Evolutionary conservation across 2,888 invertebrate genomes (phyloP).

Genomic region (Laothoe populi): DNA sequence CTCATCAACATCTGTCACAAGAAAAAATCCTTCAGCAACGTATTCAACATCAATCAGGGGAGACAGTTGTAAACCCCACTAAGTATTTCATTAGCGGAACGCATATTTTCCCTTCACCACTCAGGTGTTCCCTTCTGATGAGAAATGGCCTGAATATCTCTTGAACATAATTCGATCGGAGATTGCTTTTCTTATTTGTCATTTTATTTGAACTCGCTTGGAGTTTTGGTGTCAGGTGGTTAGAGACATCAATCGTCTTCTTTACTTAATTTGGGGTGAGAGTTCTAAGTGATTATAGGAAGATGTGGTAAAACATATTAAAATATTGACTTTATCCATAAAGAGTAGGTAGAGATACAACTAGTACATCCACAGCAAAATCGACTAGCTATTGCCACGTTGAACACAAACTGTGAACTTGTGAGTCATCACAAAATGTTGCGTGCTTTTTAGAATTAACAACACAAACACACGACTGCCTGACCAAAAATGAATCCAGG

Average conservation of each 20-base stretch:
- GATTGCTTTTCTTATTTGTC: constrained; percentile 49
- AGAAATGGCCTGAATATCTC: constrained; percentile 50
- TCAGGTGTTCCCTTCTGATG: constrained; percentile 53
- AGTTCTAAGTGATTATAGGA: too few relatives aligned
- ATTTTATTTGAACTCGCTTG: constrained; percentile 20
- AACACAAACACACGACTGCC: too few relatives aligned
- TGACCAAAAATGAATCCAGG: too few relatives aligned
- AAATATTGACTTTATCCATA: too few relatives aligned
- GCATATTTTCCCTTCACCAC: constrained; percentile 55
- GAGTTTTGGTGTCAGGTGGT: background rate
- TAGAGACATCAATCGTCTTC: background rate
- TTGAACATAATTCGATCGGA: constrained; percentile 47
- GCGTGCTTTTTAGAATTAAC: too few relatives aligned
- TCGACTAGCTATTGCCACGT: too few relatives aligned
- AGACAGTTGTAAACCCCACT: constrained; percentile 61
- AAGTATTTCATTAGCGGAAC: constrained; percentile 65
- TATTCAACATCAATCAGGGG: constrained; percentile 58
- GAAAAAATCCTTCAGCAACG: constrained; percentile 33
- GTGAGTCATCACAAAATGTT: too few relatives aligned
- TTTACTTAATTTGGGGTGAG: background rate
- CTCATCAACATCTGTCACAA: constrained; percentile 38
- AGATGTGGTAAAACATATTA: too few relatives aligned
- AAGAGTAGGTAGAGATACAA: too few relatives aligned
- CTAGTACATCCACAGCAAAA: too few relatives aligned
- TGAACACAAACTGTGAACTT: too few relatives aligned